Conservation (phyloP, 1,140 invertebrate genomes). For the Pararge aegeria region DNA sequence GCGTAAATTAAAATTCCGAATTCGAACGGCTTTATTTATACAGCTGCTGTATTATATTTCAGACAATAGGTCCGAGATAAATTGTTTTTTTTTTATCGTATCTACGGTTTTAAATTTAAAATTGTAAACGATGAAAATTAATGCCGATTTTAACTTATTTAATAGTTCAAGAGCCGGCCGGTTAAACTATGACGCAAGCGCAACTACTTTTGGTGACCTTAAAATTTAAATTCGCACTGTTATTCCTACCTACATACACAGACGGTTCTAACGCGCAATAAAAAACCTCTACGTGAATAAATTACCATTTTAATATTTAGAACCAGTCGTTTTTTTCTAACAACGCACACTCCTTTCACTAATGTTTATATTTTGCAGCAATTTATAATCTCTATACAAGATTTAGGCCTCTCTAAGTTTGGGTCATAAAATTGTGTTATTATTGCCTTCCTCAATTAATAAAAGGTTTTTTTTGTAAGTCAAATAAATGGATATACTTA, state of each 20-base stretch:
- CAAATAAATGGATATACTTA: too few species aligned
- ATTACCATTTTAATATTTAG: neutral
- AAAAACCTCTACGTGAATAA: neutral
- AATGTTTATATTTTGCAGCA: too few species aligned
- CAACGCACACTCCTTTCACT: neutral
- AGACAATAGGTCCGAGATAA: too few species aligned
- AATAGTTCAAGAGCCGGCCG: neutral
- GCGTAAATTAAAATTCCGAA: neutral
- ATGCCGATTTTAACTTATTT: neutral
- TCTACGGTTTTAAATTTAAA: too few species aligned
- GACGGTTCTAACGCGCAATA: neutral
- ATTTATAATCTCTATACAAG: too few species aligned
- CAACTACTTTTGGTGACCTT: slow-evolving; percentile 16
- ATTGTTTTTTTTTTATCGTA: too few species aligned
- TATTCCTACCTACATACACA: slow-evolving; percentile 5
- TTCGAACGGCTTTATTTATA: neutral
- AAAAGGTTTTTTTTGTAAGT: too few species aligned
- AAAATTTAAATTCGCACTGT: slow-evolving; percentile 10
- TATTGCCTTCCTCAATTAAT: too few species aligned
- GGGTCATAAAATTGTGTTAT: too few species aligned
- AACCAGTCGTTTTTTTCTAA: neutral
- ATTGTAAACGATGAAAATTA: too few species aligned
- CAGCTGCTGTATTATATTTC: neutral
- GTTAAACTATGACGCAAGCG: slow-evolving; percentile 7
- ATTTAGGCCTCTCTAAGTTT: too few species aligned